Percentiles rank a stretch among this genome's conserved stretches.
Evolutionary conservation across 2,113 vertebrate species (phyloP).

Genomic region (Myxocyprinus asiaticus): DNA sequence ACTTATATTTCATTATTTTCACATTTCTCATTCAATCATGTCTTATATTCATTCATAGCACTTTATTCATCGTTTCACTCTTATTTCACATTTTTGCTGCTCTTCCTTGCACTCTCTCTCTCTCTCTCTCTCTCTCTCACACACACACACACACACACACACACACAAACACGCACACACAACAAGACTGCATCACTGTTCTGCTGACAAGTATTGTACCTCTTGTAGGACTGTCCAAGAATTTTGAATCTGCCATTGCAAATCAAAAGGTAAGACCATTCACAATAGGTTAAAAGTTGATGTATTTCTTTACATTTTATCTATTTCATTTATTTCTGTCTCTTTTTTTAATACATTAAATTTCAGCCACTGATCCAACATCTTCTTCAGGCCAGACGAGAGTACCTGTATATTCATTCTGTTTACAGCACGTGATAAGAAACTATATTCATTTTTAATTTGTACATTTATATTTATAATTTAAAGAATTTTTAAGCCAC

Average conservation of each 20-base stretch:
- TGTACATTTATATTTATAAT: no score
- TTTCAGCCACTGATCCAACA: neutral
- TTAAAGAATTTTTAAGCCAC: no score
- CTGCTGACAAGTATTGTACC: neutral
- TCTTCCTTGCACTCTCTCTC: neutral
- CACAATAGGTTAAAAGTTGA: neutral
- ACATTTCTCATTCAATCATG: no score
- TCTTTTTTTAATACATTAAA: neutral
- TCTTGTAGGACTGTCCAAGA: neutral
- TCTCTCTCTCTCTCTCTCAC: slow-evolving; percentile 6
- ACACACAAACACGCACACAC: slow-evolving; percentile 12
- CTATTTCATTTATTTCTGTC: neutral
- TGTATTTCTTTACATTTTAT: neutral
- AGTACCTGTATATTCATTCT: neutral
- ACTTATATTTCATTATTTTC: neutral
- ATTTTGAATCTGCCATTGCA: neutral
- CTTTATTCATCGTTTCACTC: neutral
- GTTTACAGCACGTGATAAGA: neutral
- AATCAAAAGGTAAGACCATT: slow-evolving; percentile 36
- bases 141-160: slow-evolving; percentile 9
- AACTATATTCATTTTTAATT: no score
- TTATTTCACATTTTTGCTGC: slow-evolving; percentile 1
- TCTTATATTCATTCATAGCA: no score
- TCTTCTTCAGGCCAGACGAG: neutral
- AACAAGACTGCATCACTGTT: slow-evolving; percentile 15